phyloP scores from a whole-genome alignment of 2,888 invertebrate genomes.

The Syrista parreyssii region DNA sequence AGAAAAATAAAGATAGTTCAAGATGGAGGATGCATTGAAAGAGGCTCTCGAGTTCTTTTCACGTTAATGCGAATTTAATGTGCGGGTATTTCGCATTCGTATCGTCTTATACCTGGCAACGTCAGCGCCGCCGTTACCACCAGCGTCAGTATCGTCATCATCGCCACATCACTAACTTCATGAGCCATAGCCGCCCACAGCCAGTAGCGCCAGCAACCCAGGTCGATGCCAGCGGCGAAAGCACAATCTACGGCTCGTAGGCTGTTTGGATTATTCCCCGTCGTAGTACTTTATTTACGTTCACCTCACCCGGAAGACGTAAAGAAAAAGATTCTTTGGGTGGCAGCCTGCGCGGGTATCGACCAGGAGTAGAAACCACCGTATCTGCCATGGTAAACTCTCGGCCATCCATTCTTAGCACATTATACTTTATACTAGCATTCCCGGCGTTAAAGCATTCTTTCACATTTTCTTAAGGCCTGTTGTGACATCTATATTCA shows the following conservation, averaged over 20 bases:
- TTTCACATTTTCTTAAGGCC: not conserved
- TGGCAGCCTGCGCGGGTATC: not conserved
- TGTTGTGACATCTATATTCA: not conserved
- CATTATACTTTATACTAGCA: not conserved
- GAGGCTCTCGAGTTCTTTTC: conserved; percentile 21
- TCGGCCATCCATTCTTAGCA: not conserved
- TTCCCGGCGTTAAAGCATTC: not conserved
- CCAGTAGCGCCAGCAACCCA: not conserved
- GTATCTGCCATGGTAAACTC: not conserved
- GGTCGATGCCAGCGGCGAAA: not conserved
- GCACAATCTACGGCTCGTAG: not conserved
- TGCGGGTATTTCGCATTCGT: conserved; percentile 17
- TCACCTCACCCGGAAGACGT: not conserved
- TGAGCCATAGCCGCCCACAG: not conserved
- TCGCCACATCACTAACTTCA: not conserved
- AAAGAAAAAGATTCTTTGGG: not conserved
- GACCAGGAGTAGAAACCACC: not conserved
- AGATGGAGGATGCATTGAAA: conserved; percentile 14
- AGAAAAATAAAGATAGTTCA: conserved; percentile 24
- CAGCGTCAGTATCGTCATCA: not conserved
- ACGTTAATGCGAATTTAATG: conserved; percentile 46
- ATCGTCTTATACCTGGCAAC: not conserved
- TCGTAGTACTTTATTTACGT: not conserved
- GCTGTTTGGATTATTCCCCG: not conserved
- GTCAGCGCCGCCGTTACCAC: not conserved